Conservation (phyloP, 2,888 invertebrate genomes). For the Microctonus hyperodae region DNA sequence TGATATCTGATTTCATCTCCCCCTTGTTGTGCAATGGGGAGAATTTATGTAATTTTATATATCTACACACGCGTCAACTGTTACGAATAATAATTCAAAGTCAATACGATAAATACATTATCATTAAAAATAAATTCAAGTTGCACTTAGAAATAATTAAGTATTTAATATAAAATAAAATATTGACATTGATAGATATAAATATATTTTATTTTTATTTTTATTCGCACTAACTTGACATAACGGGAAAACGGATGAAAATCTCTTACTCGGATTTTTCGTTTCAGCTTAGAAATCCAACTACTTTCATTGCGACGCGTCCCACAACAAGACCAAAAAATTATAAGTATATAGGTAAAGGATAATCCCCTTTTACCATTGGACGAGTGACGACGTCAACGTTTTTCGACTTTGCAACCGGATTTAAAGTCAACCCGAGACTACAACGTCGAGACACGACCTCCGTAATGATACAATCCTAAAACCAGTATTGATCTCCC, state of each 20-base stretch:
- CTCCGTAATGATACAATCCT: no score
- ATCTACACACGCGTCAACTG: no score
- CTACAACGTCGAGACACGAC: background rate
- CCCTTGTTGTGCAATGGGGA: background rate
- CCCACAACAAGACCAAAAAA: background rate
- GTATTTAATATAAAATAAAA: background rate
- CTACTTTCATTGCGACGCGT: constrained; percentile 17
- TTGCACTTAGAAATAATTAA: background rate
- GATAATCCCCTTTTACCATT: constrained; percentile 24
- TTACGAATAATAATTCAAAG: no score
- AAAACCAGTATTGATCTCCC: background rate
- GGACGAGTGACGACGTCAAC: constrained; percentile 4
- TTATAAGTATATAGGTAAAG: background rate
- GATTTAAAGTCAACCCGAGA: background rate
- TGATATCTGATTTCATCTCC: background rate
- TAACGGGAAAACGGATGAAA: constrained; percentile 10
- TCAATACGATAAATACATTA: no score
- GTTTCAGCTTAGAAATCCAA: constrained; percentile 16
- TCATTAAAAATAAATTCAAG: background rate
- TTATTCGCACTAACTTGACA: background rate
- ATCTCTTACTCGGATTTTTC: constrained; percentile 17
- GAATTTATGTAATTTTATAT: background rate
- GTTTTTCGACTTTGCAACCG: background rate
- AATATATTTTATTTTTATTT: background rate
- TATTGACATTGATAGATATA: no score